Evolutionary conservation across 2,797 vertebrate species (phyloP).

Genomic region (Xenentodon cancila): DNA sequence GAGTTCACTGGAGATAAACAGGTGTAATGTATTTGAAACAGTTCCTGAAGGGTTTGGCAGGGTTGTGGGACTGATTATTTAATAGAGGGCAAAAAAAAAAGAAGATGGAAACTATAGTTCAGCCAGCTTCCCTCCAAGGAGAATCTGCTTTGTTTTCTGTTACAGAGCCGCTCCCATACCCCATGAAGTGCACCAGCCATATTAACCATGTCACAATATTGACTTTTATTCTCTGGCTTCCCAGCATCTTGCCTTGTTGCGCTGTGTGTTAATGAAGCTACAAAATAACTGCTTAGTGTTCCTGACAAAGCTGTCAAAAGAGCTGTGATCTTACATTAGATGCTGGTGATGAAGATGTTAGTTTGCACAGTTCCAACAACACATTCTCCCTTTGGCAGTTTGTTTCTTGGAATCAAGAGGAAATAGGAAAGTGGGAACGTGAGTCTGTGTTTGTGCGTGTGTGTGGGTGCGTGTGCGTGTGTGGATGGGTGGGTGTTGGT

Average conservation of each 20-base stretch:
- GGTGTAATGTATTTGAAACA: too few species aligned
- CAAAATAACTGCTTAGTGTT: constrained; percentile 37
- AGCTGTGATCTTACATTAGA: constrained; percentile 51
- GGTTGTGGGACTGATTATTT: too few species aligned
- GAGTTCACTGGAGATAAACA: too few species aligned
- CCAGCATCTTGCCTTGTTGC: constrained; percentile 27
- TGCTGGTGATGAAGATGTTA: constrained; percentile 43
- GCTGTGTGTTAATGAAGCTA: constrained; percentile 35
- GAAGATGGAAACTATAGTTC: too few species aligned
- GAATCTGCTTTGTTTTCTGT: not conserved
- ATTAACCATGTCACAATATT: constrained; percentile 10
- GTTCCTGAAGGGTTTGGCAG: too few species aligned
- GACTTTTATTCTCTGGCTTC: constrained; percentile 24
- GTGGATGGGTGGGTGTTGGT: not conserved
- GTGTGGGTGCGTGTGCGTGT: not conserved
- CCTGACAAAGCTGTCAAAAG: constrained; percentile 52
- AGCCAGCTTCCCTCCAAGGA: too few species aligned
- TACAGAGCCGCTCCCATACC: constrained; percentile 1
- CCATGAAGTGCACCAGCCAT: constrained; percentile 3
- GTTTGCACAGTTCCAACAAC: constrained; percentile 29
- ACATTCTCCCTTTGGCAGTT: constrained; percentile 37
- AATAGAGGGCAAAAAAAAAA: too few species aligned
- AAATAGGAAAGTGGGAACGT: constrained; percentile 29
- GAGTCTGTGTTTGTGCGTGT: not conserved
- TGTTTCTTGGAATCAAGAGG: constrained; percentile 40